Base-by-base conservation (phyloP, 2,888 invertebrate species). In the Megalurothrips usitatus region DNA sequence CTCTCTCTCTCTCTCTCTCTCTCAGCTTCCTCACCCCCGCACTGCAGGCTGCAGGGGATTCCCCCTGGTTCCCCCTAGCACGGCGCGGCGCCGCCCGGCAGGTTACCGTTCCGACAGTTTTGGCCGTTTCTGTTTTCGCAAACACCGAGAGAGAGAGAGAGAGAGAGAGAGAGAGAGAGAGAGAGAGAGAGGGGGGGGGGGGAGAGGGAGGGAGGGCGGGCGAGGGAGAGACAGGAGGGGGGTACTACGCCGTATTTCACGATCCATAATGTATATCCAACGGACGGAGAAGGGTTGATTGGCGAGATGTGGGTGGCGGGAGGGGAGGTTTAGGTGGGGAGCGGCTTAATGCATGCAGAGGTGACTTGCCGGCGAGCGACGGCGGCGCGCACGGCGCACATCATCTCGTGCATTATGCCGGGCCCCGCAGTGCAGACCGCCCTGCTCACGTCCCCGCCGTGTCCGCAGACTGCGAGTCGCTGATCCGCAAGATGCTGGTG, bases 401-500 rank as follows among this genome's bases (percentile, higher is more conserved):
- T 17, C 58, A 58, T 43, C 34, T 43, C 6, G 3, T 43, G 34
- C 34, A 43, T 43, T 43, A 43, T 43, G 34, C n/a, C n/a, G n/a
- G n/a, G n/a, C n/a, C n/a, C n/a, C n/a, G n/a, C n/a, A n/a, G n/a
- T n/a, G n/a, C n/a, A n/a, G n/a, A n/a, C n/a, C n/a, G n/a, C n/a
- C n/a, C n/a, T 43, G 34, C 34, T 43, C 34, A 4, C 34, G 6
- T 43, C 34, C 34, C 63, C n/a, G 19, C 23, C 68, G 83, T 83
- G 52, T 52, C 89, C 90, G 48, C 91, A 95, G 97, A 97, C 87
- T 98, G 98, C 88, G 98, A 98, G 89, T 95, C 95, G 84, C 89
- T 98, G 83, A 96, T 98, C 86, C 92, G 97, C 68, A 95, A 96
- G 87, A 98, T 99, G 97, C 89, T 98, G 85, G 96, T 97, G 82